phyloP scores from a whole-genome alignment of 2,888 invertebrate genomes.

The Arrhopalites spinosus region DNA sequence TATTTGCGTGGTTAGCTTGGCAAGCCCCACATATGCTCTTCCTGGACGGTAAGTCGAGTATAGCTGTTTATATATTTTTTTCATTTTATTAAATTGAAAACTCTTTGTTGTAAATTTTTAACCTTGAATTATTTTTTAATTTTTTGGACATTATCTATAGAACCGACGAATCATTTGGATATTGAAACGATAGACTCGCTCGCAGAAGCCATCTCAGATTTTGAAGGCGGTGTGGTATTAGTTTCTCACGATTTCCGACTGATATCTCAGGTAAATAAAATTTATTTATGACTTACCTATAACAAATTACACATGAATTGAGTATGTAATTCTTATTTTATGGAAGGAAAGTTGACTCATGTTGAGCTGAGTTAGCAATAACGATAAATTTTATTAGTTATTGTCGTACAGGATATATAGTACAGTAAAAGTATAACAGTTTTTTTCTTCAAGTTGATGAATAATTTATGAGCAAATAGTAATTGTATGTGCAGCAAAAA shows the following conservation, averaged over 20 bases:
- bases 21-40: conserved; percentile 91
- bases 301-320: neutral
- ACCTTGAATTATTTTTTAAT: too few relatives aligned
- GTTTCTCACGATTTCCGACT: conserved; percentile 99
- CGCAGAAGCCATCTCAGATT: conserved; percentile 96
- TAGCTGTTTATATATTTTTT: neutral
- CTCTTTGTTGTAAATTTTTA: too few relatives aligned
- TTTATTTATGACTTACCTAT: neutral
- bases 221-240: conserved; percentile 97
- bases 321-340: neutral
- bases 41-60: conserved; percentile 55
- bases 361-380: too few relatives aligned
- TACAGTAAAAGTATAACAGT: too few relatives aligned
- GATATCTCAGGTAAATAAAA: conserved; percentile 83
- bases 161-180: conserved; percentile 72
- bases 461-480: too few relatives aligned
- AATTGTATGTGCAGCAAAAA: too few relatives aligned
- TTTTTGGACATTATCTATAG: neutral
- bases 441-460: too few relatives aligned
- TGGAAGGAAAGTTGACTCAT: neutral
- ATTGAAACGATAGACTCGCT: conserved; percentile 96
- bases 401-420: too few relatives aligned
- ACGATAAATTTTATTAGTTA: too few relatives aligned
- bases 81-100: neutral
- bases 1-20: conserved; percentile 98